Conservation (phyloP, 2,797 vertebrate genomes). For the Lagodon rhomboides region DNA sequence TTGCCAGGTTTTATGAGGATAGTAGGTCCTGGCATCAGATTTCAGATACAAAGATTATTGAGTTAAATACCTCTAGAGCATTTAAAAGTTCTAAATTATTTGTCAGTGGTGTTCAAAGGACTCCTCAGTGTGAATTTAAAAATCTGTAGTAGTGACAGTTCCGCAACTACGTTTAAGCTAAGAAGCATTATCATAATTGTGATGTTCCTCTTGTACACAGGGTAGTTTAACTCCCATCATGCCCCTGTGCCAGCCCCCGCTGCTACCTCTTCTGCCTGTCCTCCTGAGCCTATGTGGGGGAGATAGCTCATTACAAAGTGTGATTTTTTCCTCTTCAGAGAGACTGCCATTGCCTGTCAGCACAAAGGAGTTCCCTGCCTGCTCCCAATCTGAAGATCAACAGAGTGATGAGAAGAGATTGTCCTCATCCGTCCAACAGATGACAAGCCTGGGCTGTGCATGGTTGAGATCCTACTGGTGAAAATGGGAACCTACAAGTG, state of each 20-base stretch:
- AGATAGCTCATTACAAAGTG: slow-evolving; percentile 74
- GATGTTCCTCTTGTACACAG: slow-evolving; percentile 31
- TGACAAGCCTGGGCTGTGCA: slow-evolving; percentile 26
- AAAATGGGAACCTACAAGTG: slow-evolving; percentile 12
- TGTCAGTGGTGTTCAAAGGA: slow-evolving; percentile 10
- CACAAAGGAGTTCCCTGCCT: slow-evolving; percentile 70
- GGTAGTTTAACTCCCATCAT: slow-evolving; percentile 59
- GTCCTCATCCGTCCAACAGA: slow-evolving; percentile 26
- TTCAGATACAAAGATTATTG: slow-evolving; percentile 5
- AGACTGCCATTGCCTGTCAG: slow-evolving; percentile 62
- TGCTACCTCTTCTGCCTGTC: slow-evolving; percentile 16
- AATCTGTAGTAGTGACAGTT: slow-evolving; percentile 7
- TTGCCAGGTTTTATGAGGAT: too few species aligned
- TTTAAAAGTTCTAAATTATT: not conserved
- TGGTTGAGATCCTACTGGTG: slow-evolving; percentile 5
- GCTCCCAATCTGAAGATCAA: slow-evolving; percentile 69
- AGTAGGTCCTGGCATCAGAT: not conserved
- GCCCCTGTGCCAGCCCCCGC: slow-evolving; percentile 44
- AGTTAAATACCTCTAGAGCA: not conserved
- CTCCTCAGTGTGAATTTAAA: slow-evolving; percentile 10
- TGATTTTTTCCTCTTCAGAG: slow-evolving; percentile 69
- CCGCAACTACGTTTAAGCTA: not conserved
- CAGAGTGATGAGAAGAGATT: slow-evolving; percentile 54
- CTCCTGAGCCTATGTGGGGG: slow-evolving; percentile 50
- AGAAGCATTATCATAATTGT: slow-evolving; percentile 35